Base-by-base conservation (phyloP, 2,113 vertebrate species). In the Stegastes partitus region DNA sequence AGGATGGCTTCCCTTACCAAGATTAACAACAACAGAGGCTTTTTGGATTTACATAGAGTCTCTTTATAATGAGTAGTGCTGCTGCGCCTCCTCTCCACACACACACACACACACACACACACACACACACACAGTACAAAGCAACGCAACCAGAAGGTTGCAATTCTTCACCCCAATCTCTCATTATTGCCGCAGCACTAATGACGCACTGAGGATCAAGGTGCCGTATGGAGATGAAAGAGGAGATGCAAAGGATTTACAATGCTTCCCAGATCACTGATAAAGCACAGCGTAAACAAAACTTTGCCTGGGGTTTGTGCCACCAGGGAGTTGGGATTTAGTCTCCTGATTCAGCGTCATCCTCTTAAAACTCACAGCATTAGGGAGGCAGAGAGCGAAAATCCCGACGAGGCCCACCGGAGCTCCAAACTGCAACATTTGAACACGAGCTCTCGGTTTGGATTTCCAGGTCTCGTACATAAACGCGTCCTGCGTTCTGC, bases 181-280 rank as follows among this genome's bases (percentile, higher is more conserved):
- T 88, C 82, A 85, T 89, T 90, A 90, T 76, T 76, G 75, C 87
- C 28, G 53, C 82, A 57, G 88, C 50, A 31, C 84, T 90, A 89
- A 90, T 87, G 87, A 89, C 42, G 74, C 83, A 53, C 66, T n/a
- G 49, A 83, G 81, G 83, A 93, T 90, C 85, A 88, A 91, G 92
- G 89, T 89, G 81, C 81, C 70, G 79, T 68, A 37, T 74, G 47
- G 85, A 92, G 93, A 93, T 91, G 87, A 91, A 91, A 91, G 88
- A 64, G 78, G 78, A 87, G 84, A 89, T 92, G 83, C 65, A 68
- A 75, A 84, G 87, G 88, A 88, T 89, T 91, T 87, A 90, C 83
- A 87, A 86, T 86, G 83, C 86, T 86, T 85, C 58, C 76, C 65
- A 89, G 91, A 93, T 93, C 81, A 79, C 88, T 62, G 92, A 92